Evolutionary conservation across 2,113 vertebrate genomes (phyloP), one percentile per base, ranked within the genome.

Genomic region (Acanthisitta chloris): DNA sequence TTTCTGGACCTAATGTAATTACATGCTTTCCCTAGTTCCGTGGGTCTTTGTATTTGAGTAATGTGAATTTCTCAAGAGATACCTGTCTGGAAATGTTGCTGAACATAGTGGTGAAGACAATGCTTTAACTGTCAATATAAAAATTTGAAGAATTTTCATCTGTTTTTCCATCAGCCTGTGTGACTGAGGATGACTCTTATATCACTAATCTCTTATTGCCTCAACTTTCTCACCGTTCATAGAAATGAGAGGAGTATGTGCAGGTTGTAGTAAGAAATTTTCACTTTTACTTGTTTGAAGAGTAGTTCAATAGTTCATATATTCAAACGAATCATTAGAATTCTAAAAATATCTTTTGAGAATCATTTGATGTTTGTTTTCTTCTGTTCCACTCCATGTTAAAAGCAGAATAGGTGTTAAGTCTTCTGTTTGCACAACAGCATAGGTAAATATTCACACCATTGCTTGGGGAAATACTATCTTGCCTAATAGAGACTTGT

Each of bases 361-460:
- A 70, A 52, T 91, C 67, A 26, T 51, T 17, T 84, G 62, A 36
- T 73, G 11, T 81, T 93, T 96, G 29, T 86, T 93, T 93, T 66
- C 36, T 67, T 92, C 67, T 62, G 29, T 90, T 82, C 40, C 29
- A 65, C 26, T 12, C 17, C 28, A 14, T 52, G 36, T 91, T 94
- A 93, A 85, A 88, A 65, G 87, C 43, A 88, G 71, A 93, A 67
- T 24, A 87, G 33, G 17, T 55, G 65, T 82, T 55, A 95, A 85
- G 28, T 74, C 31, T 89, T 93, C 70, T 83, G 40, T 88, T 89
- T 91, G 26, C 67, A 45, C 38, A 81, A 72, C 21, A 80, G 55
- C 55, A 67, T 19, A 81, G 57, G 40, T 65, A 96, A 95, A 93
- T 90, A 96, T 45, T 78, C 70, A 82, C 31, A 85, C 26, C 43